Percentiles rank a stretch among this genome's conserved stretches.
Evolutionary conservation across 1,140 invertebrate genomes (phyloP).

Genomic region (Procambarus clarkii): DNA sequence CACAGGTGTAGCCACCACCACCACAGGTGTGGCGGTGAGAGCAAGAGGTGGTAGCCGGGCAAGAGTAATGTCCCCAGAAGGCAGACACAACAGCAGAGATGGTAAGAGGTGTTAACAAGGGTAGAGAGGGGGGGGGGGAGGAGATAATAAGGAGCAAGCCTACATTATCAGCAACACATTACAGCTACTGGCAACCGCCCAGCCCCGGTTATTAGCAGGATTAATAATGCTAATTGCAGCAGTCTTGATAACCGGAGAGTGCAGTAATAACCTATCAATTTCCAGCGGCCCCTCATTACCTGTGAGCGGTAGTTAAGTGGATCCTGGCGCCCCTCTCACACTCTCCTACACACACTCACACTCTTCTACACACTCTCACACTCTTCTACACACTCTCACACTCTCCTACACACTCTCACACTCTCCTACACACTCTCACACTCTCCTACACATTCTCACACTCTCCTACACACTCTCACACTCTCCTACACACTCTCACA

Average conservation of each 20-base stretch:
- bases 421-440: not conserved
- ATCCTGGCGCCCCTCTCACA: not conserved
- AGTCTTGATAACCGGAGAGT: not conserved
- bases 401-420: not conserved
- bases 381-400: conserved; percentile 17
- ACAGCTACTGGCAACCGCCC: not conserved
- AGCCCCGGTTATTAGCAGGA: not conserved
- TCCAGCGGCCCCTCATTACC: not conserved
- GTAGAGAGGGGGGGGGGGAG: no score
- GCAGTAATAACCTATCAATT: conserved; percentile 1
- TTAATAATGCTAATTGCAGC: not conserved
- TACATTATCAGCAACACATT: conserved; percentile 1
- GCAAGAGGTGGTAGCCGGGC: no score
- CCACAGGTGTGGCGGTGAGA: no score
- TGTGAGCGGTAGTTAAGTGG: not conserved
- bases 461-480: not conserved
- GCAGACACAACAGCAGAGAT: no score
- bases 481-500: not conserved
- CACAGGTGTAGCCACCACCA: no score
- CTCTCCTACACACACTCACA: no score
- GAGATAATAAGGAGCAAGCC: not conserved
- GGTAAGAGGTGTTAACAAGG: not conserved
- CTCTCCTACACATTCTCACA: not conserved
- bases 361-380: not conserved
- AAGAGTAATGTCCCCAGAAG: no score